phyloP scores from a whole-genome alignment of 2,113 vertebrate genomes.

The Lasiurus borealis region DNA sequence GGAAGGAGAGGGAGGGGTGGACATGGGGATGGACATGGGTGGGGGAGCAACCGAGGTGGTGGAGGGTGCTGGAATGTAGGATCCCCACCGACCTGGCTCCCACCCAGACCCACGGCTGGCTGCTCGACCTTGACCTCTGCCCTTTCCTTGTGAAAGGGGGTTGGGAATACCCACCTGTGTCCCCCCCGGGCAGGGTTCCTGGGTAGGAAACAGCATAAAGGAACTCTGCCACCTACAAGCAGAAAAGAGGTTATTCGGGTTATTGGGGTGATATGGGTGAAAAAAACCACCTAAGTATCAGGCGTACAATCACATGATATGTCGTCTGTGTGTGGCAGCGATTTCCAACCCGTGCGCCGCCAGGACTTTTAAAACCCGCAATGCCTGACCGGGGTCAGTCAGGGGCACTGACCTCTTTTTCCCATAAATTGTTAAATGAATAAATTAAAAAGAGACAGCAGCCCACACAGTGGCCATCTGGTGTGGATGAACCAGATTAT shows the following conservation, averaged over 20 bases:
- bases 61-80: background rate
- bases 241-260: background rate
- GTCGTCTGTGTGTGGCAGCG: too few species aligned
- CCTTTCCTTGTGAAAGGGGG: background rate
- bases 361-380: too few species aligned
- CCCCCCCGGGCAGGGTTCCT: background rate
- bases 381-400: too few species aligned
- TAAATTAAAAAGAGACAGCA: background rate
- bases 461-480: background rate
- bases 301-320: too few species aligned
- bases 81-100: background rate
- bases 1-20: slow-evolving; percentile 73
- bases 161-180: fast-evolving
- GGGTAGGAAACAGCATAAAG: background rate
- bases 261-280: background rate
- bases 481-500: background rate
- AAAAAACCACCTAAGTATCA: background rate
- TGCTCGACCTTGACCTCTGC: background rate
- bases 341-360: too few species aligned
- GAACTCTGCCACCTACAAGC: background rate
- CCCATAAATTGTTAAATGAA: background rate
- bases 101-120: background rate
- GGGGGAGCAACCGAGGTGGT: fast-evolving
- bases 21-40: too few species aligned
- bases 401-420: background rate